Evolutionary conservation across 2,888 invertebrate genomes (phyloP), one percentile per base, ranked within the genome.

Genomic region (Pycnomerus fuliginosus): DNA sequence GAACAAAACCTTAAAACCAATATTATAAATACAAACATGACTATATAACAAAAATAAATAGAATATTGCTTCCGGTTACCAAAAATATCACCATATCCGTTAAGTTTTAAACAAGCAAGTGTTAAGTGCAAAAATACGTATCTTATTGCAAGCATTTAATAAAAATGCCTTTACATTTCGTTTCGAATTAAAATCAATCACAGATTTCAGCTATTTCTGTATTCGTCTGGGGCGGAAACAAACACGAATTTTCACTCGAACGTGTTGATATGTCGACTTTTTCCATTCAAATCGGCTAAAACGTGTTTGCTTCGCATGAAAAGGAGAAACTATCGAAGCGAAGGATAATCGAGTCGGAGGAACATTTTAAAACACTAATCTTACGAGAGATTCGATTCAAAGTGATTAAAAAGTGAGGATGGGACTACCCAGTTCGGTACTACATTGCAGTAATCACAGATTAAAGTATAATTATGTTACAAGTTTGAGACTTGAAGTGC

Each of bases 21-120:
- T 5, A 30, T 16, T 30, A 30, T 40, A 22, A 44, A 44, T 37
- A 47, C 38, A 50, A 51, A 47, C 48, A 54, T 50, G 36, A 47
- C 52, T 54, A 51, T 55, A 58, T 52, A 61, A 62, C 50, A 61
- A 63, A 60, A 60, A 58, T 53, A 60, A 45, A 42, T 32, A 53
- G 59, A 47, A 64, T 72, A 71, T 72, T 72, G 72, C 72, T 72
- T 72, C 67, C 61, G 65, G 68, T 71, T 70, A 69, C 69, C 65
- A 70, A 72, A 70, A 71, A 72, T 72, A 72, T 72, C 72, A 72
- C 72, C 67, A 53, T 58, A 52, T 41, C 16, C 23, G 12, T 46
- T 31, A 48, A 25, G 4, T 25, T 10, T 53, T 53, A 57, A 61
- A 60, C 51, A 64, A 62, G 59, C 58, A 60, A 55, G 60, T 58